These are phyloP conservation scores for Barypeithes pellucidus DNA, from an alignment of 2,888 invertebrate species.

Conservation along the genomic window DNA sequence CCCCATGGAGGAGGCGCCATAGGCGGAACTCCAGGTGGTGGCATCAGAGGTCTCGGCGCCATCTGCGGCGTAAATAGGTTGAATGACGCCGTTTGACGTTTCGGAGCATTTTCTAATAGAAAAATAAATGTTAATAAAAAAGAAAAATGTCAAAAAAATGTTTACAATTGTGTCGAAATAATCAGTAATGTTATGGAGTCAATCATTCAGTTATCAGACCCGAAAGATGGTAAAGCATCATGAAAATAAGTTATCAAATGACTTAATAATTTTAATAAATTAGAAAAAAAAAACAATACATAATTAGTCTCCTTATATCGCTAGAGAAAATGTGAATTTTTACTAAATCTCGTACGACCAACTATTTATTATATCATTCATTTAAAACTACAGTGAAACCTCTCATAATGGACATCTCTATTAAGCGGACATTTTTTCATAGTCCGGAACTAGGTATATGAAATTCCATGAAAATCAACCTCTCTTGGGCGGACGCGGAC, in stretches of 20 bases:
- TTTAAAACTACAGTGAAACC: too few relatives aligned
- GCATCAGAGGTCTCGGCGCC: conserved; percentile 80
- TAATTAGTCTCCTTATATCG: too few relatives aligned
- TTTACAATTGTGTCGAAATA: neutral
- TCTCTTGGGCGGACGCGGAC: too few relatives aligned
- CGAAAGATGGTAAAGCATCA: conserved; percentile 53
- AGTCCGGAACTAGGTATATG: too few relatives aligned
- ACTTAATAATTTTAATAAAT: too few relatives aligned
- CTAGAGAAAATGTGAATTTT: too few relatives aligned
- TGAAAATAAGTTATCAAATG: neutral
- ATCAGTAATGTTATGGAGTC: conserved; percentile 41
- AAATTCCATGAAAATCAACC: too few relatives aligned
- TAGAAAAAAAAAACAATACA: too few relatives aligned
- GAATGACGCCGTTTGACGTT: conserved; percentile 59
- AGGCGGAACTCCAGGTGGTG: conserved; percentile 69
- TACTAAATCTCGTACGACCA: too few relatives aligned
- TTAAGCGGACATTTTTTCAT: too few relatives aligned
- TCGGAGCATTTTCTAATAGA: conserved; percentile 27
- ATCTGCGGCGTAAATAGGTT: conserved; percentile 71
- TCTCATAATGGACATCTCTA: too few relatives aligned
- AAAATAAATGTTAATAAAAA: neutral
- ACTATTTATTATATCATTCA: too few relatives aligned
- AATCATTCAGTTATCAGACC: conserved; percentile 45
- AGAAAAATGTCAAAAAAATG: neutral
- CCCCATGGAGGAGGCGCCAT: conserved; percentile 60